Conservation (phyloP, 2,797 vertebrate genomes). For the Dendrocincla fuliginosa region DNA sequence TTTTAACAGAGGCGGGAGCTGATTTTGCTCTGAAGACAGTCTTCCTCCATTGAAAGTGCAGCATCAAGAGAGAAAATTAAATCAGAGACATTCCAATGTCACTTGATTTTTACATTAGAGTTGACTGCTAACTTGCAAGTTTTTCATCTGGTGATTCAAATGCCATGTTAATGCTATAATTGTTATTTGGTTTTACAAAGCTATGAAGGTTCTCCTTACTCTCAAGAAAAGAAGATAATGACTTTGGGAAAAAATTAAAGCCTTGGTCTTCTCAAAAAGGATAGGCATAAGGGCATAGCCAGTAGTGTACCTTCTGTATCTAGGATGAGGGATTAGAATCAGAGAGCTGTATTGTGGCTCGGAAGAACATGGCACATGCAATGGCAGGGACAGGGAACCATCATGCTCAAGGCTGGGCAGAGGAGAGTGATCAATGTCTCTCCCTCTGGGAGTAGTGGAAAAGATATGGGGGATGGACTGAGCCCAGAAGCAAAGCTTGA, state of each 20-base stretch:
- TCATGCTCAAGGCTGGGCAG: not conserved
- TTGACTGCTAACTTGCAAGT: not conserved
- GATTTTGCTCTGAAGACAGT: not conserved
- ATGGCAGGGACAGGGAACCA: not conserved
- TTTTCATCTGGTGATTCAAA: not conserved
- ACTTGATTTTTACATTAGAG: not conserved
- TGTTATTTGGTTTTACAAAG: not conserved
- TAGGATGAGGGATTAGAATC: not conserved
- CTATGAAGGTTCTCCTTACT: not conserved
- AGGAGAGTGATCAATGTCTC: not conserved
- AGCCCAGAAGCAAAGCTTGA: not conserved
- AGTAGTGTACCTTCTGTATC: not conserved
- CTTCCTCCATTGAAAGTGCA: not conserved
- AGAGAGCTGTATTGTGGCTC: not conserved
- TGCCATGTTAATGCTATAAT: not conserved
- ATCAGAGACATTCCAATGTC: not conserved
- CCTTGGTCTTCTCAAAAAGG: not conserved
- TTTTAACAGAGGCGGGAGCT: not conserved
- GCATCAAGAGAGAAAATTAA: not conserved
- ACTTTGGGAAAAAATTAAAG: not conserved
- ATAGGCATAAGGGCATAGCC: not conserved
- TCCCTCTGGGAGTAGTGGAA: not conserved
- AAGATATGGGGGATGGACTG: not conserved
- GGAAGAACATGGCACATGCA: fast-evolving
- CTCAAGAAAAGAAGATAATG: not conserved